Evolutionary conservation across 2,797 vertebrate species (phyloP), one percentile per base, ranked within the genome.

Genomic region (Parauchenoglanis punctatus): DNA sequence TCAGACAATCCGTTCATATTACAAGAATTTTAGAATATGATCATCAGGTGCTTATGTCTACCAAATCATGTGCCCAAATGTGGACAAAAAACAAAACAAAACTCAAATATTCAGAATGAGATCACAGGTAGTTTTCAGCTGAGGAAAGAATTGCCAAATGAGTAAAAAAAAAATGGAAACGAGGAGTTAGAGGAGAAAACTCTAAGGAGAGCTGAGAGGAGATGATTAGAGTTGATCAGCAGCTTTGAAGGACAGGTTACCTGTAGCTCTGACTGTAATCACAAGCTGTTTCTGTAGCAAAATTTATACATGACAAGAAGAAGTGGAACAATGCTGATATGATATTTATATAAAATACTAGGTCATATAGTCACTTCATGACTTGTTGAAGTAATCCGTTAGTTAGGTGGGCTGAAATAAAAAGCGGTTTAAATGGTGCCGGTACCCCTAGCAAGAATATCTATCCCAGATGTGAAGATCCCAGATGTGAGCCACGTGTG

Each of bases 401-500:
- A 2, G 35, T 61, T 61, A 15, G 35, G 78, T 35, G 12, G 35
- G 49, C 10, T 63, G 58, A 44, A 63, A 63, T 63, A 44, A 46
- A n/a, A 40, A 81, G 49, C 13, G 25, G 46, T 28, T 28, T 54
- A 76, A 52, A 63, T n/a, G 3, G 17, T 61, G 40, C 23, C 28
- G 17, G 2, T 31, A 58, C 28, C 58, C 6, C 11, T 10, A 7
- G 35, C 31, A 46, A 46, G 40, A 15, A 25, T 1, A 15, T 12
- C 58, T 46, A 63, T 4, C 7, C 58, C 80, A 81, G 80, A 81
- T 61, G 80, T 81, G 56, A 44, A 3, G 25, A 28, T 20, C 10
- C 81, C 81, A 82, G 81, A 82, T 82, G 81, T 67, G 44, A 82
- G 63, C 63, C 81, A 83, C 18, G 63, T 54, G 81, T 83, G 63